Base-by-base conservation (phyloP, 2,113 vertebrate genomes). In the Poeciliopsis prolifica region DNA sequence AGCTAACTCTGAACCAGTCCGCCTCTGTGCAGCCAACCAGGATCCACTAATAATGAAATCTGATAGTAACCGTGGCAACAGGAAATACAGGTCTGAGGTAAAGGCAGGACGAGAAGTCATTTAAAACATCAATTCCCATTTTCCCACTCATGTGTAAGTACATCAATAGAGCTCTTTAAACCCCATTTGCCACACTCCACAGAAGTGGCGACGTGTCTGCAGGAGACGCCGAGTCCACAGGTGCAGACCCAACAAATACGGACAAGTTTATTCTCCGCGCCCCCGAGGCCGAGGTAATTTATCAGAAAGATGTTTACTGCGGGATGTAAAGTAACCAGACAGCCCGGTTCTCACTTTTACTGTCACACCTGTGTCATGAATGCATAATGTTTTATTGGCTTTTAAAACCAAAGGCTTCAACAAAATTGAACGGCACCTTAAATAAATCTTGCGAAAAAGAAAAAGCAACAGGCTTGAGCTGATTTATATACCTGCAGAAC, bases 31-130 rank as follows among this genome's bases (percentile, higher is more conserved):
- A 71, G 70, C 75, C 26, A 61, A 66, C 78, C 63, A 64, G 68
- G 80, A 79, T 82, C 74, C 70, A 72, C 79, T 80, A 62, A 82
- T 87, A 87, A 87, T 84, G 81, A 89, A 78, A 83, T 85, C 73
- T 85, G 83, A 89, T 83, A 72, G 86, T 87, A 81, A 86, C 80
- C 68, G 66, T 86, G 79, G 81, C 83, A 89, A 87, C 89, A 73
- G 71, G 78, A 65, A 61, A 79, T 62, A 72, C 81, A 80, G 79
- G 83, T 83, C 77, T 76, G 79, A 73, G 15, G 74, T 72, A 73
- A 58, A 80, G 75, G 87, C 10, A 37, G 75, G 72, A 84, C 87
- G 77, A 84, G 61, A 78, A 79, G 81, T 78, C 48, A 31, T 78
- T 81, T 77, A 71, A 80, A 76, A 77, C 70, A 70, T 82, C 68